Percentiles rank a stretch among this genome's conserved stretches.
Conservation (phyloP, 2,888 invertebrate genomes). For the Crossocerus cetratus region DNA sequence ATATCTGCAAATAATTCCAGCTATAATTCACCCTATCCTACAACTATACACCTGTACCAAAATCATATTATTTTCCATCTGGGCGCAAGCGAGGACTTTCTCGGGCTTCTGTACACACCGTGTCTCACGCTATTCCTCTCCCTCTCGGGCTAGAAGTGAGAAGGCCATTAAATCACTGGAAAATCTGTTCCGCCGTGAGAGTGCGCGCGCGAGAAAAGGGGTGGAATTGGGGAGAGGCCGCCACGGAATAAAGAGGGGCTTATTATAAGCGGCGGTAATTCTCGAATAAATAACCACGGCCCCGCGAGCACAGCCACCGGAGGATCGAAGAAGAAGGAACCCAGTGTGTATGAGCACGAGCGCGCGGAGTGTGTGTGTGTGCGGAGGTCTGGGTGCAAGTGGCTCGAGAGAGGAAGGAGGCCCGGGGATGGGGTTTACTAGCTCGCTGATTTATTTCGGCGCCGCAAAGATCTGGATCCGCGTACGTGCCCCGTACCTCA, state of each 20-base stretch:
- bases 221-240: slow-evolving; percentile 65
- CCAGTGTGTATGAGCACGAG: slow-evolving; percentile 5
- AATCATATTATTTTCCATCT: slow-evolving; percentile 23
- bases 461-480: slow-evolving; percentile 75
- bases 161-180: slow-evolving; percentile 75
- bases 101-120: slow-evolving; percentile 36
- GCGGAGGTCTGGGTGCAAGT: slow-evolving; percentile 24
- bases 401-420: no score
- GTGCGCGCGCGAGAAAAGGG: no score
- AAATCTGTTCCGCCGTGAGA: slow-evolving; percentile 73
- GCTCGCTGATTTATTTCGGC: slow-evolving; percentile 76
- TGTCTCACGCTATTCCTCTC: slow-evolving; percentile 45
- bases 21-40: no score
- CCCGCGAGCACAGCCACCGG: slow-evolving; percentile 68
- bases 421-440: slow-evolving; percentile 35
- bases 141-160: slow-evolving; percentile 14
- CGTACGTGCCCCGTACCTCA: slow-evolving; percentile 76
- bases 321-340: slow-evolving; percentile 38
- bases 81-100: slow-evolving; percentile 29
- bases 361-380: slow-evolving; percentile 24
- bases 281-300: slow-evolving; percentile 76
- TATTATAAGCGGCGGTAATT: slow-evolving; percentile 77
- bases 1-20: no score
- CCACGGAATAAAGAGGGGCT: slow-evolving; percentile 75
- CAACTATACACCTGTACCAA: not conserved